Evolutionary conservation across 2,113 vertebrate species (phyloP).

Genomic region (Conger conger): DNA sequence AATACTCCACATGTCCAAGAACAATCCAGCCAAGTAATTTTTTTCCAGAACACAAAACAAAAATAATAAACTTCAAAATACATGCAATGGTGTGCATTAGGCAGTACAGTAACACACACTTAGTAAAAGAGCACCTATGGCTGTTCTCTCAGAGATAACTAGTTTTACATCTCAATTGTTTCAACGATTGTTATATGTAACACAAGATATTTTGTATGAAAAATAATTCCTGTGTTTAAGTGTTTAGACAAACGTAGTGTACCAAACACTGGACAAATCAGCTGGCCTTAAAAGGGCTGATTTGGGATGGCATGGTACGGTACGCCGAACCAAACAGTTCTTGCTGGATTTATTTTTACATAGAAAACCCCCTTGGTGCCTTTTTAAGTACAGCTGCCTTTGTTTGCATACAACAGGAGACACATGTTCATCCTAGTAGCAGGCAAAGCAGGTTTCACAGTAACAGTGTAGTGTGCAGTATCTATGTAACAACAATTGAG

Average conservation of each 20-base stretch:
- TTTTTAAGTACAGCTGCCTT: conserved; percentile 3
- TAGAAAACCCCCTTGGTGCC: neutral
- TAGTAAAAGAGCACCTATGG: neutral
- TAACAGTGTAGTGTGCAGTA: neutral
- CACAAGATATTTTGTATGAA: neutral
- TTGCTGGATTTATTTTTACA: neutral
- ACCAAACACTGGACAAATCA: neutral
- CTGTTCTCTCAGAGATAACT: neutral
- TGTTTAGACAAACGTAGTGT: neutral
- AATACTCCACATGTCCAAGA: neutral
- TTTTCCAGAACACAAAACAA: neutral
- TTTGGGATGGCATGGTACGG: neutral
- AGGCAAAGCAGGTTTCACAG: neutral
- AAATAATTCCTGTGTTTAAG: neutral
- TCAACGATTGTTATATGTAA: neutral
- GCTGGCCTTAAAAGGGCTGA: neutral
- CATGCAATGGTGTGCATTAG: conserved; percentile 1
- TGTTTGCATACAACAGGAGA: neutral
- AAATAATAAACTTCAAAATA: neutral
- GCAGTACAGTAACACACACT: neutral
- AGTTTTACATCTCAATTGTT: neutral
- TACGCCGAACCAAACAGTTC: neutral
- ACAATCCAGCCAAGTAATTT: neutral
- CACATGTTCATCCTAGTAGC: neutral
- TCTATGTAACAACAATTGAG: neutral